A percentile compares a stretch with the other conserved stretches of the same genome.
phyloP scores from a whole-genome alignment of 2,113 vertebrate genomes.

The Poeciliopsis prolifica region DNA sequence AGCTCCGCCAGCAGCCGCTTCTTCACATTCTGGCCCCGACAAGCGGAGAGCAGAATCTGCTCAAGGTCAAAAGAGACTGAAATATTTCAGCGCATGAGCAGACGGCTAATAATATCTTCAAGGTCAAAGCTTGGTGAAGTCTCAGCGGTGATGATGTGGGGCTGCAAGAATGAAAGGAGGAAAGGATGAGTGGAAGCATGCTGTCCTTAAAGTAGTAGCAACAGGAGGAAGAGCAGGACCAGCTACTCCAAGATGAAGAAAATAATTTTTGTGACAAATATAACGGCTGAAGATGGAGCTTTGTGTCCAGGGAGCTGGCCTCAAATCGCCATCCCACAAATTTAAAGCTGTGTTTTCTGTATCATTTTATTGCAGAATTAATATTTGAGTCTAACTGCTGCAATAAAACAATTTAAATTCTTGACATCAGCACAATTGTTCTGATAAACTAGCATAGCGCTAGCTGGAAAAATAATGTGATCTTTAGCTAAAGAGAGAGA shows the following conservation, averaged over 20 bases:
- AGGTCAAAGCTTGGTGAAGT: conserved; percentile 51
- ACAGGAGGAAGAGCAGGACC: not conserved
- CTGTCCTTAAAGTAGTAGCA: conserved; percentile 44
- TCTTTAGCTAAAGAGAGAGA: too few relatives aligned
- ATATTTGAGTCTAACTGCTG: too few relatives aligned
- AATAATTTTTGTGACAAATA: not conserved
- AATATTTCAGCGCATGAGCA: conserved; percentile 35
- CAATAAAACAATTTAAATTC: too few relatives aligned
- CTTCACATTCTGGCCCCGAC: not conserved
- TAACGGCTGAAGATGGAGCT: not conserved
- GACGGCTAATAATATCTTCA: conserved; percentile 60
- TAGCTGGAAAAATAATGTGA: too few relatives aligned
- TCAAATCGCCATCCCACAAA: too few relatives aligned
- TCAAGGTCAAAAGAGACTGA: conserved; percentile 44
- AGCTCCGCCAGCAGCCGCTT: not conserved
- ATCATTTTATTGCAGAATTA: too few relatives aligned
- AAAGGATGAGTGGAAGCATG: conserved; percentile 32
- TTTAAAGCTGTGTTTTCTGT: too few relatives aligned
- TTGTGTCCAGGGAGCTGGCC: too few relatives aligned
- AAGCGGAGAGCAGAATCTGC: conserved; percentile 14
- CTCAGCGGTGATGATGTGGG: conserved; percentile 55
- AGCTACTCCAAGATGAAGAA: not conserved
- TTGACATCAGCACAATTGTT: too few relatives aligned
- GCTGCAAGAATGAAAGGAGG: conserved; percentile 47
- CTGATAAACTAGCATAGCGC: too few relatives aligned